Base-by-base conservation (phyloP, 2,797 vertebrate species). In the Florisuga fusca region DNA sequence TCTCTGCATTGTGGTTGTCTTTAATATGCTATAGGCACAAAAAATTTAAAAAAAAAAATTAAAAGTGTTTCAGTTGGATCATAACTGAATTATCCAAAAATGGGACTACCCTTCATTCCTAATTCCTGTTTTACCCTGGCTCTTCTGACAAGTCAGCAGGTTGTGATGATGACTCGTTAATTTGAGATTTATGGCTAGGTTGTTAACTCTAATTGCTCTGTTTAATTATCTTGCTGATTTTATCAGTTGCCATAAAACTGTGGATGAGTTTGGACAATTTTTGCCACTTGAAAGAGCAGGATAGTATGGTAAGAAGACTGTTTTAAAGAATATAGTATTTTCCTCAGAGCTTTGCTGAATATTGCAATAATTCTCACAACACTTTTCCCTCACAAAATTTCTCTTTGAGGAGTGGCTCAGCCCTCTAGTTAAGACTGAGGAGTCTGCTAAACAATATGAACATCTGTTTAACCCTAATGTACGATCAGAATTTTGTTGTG, bases 11-110 rank as follows among this genome's bases (percentile, higher is more conserved):
- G 29, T 26, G 77, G 25, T n/a, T 96, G 43, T 95, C 96, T 84
- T 95, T 97, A 41, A 71, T 9, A 55, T 21, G 73, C 97, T 98
- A 84, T 68, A 91, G 94, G 61, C 8, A 91, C 15, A 92, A 45
- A 62, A 75, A 45, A 36, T 36, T 36, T 12, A 17, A 73, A 41
- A 34, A 10, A 15, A 48, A 8, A 22, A 21, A 2, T 31, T 29
- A 31, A 8, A 90, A 31, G 16, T 38, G 34, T 26, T 94, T 69
- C 50, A 79, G 20, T 11, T 79, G 15, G n/a, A 77, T 64, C 15
- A 12, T 50, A 80, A 76, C 25, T 76, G 36, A 7, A 19, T 79
- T 86, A 73, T n/a, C 73, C 38, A 73, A 63, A 76, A 34, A 22
- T 85, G 19, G 23, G 81, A 53, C 21, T 55, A 63, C 6, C 23